A percentile compares a stretch with the other conserved stretches of the same genome.
These are phyloP conservation scores for Darevskia mixta DNA, from an alignment of 2,797 vertebrate genomes.

Conservation along the genomic window DNA sequence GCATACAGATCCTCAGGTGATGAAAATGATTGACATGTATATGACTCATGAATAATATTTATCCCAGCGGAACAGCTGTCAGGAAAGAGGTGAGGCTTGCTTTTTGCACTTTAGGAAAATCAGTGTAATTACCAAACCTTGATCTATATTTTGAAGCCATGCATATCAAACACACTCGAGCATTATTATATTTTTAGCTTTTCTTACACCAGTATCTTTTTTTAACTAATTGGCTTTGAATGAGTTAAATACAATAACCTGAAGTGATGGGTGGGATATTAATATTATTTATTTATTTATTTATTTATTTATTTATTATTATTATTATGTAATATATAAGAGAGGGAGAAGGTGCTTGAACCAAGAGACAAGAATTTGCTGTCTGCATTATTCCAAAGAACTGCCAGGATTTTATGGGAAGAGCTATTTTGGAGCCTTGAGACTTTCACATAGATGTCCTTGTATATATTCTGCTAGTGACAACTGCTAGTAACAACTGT, in stretches of 20 bases:
- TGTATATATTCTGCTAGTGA: not conserved
- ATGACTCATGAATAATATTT: constrained; percentile 1
- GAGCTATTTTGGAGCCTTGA: not conserved
- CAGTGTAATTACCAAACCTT: not conserved
- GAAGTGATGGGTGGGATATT: not conserved
- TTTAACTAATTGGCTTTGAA: not conserved
- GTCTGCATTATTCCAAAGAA: not conserved
- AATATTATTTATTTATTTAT: no score
- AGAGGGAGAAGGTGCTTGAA: not conserved
- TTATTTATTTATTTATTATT: no score
- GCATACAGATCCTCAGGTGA: constrained; percentile 48
- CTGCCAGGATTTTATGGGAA: not conserved
- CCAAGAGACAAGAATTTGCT: not conserved
- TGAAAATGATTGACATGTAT: constrained; percentile 21
- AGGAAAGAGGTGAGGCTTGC: not conserved
- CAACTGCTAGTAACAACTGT: not conserved
- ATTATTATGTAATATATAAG: not conserved
- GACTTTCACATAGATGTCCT: not conserved
- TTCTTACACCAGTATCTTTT: not conserved
- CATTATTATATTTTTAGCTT: no score
- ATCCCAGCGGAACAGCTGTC: not conserved
- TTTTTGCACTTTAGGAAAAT: not conserved
- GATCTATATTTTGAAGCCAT: not conserved
- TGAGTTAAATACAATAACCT: not conserved
- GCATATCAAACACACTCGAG: not conserved